Evolutionary conservation across 2,888 invertebrate species (phyloP), one percentile per base, ranked within the genome.

Genomic region (Drosophila borealis): DNA sequence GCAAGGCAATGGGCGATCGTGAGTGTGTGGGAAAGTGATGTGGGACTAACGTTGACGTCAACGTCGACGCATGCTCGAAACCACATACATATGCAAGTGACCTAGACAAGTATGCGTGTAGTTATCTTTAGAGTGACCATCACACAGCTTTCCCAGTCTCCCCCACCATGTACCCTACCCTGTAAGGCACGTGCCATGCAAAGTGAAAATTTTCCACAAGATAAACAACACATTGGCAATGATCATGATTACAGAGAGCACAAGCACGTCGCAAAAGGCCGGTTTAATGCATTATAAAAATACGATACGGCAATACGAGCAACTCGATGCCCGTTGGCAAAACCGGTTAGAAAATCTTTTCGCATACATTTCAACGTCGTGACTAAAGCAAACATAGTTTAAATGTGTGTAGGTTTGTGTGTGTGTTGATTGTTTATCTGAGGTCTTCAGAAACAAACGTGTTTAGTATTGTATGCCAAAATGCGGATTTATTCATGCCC

Each of bases 311-410:
- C 42, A 51, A 63, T 63, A 41, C 25, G 64, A 49, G 37, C 51
- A 70, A 70, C 51, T 69, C 41, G 55, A 36, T 44, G 49, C 29
- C 36, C 59, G 63, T 46, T 57, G 55, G 29, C 42, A 61, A 72
- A 84, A 84, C 84, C 88, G 87, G 84, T 84, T 84, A 88, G 88
- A 84, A 84, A 84, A 84, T 81, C 71, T 50, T 71, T 73, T 56
- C 60, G 48, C 71, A 66, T 50, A 39, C 45, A 62, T 41, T 62
- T 60, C 53, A 82, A 75, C 68, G 55, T 69, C 65, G 78, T 85
- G 85, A 76, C 73, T 72, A 68, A 74, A 69, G 72, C 82, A 79
- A 81, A 84, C 64, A 69, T 37, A 68, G 48, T 75, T 62, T 67
- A 4, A 51, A 11, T 14, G 17, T 25, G 37, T 51, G 51, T 39